Conservation (phyloP, 2,888 invertebrate species). For the Elegia similella region DNA sequence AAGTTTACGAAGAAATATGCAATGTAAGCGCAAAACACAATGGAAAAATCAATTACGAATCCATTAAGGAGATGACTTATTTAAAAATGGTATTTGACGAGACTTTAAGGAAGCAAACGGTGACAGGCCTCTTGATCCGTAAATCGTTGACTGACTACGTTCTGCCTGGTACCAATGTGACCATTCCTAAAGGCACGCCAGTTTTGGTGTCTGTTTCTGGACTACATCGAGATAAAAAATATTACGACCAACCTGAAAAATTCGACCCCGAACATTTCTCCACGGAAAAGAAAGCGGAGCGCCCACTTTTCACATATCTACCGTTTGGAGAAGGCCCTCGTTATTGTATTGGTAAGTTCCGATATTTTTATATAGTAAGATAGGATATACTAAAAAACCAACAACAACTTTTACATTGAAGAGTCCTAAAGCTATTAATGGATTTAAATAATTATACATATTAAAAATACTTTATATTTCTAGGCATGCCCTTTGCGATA, state of each 20-base stretch:
- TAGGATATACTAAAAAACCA: too few species aligned
- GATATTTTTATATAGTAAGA: too few species aligned
- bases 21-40: constrained; percentile 24
- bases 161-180: constrained; percentile 29
- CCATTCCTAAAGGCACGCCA: constrained; percentile 35
- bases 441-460: too few species aligned
- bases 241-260: constrained; percentile 24
- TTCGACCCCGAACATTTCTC: constrained; percentile 29
- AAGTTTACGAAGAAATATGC: constrained; percentile 29
- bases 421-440: too few species aligned
- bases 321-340: constrained; percentile 29
- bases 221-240: constrained; percentile 22
- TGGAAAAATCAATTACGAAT: constrained; percentile 33
- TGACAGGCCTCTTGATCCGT: constrained; percentile 27
- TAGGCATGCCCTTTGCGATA: constrained; percentile 31
- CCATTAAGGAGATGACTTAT: constrained; percentile 46
- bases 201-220: constrained; percentile 27
- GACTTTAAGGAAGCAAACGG: constrained; percentile 34
- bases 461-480: not conserved
- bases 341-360: constrained; percentile 25
- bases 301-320: constrained; percentile 25
- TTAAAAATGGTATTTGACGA: constrained; percentile 43
- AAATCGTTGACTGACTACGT: constrained; percentile 23
- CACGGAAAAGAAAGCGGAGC: constrained; percentile 23
- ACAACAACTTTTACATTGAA: too few species aligned